These are phyloP conservation scores for Palloptera scutellata DNA, from an alignment of 2,888 invertebrate genomes.

Conservation along the genomic window DNA sequence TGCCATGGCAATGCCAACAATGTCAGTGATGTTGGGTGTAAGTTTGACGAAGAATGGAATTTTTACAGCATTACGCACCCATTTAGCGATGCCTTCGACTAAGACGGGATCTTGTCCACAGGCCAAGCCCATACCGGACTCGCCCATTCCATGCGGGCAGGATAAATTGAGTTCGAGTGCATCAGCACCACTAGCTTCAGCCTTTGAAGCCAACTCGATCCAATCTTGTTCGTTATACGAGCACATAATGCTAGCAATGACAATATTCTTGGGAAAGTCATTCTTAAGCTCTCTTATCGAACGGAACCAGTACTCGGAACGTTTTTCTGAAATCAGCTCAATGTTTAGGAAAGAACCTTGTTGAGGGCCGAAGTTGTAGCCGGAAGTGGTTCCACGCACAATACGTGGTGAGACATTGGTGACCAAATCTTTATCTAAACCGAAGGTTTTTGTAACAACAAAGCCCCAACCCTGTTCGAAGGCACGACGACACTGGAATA, in stretches of 20 bases:
- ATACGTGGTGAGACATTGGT: conserved; percentile 98
- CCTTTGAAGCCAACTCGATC: conserved; percentile 79
- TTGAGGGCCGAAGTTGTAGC: conserved; percentile 92
- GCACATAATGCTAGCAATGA: conserved; percentile 97
- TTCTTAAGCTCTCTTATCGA: conserved; percentile 87
- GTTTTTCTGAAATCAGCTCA: conserved; percentile 97
- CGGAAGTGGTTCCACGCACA: conserved; percentile 90
- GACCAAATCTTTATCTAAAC: conserved; percentile 93
- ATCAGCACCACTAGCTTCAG: conserved; percentile 88
- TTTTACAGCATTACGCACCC: conserved; percentile 86
- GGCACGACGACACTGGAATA: conserved; percentile 76
- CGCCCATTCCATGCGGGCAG: conserved; percentile 99
- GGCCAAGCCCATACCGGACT: conserved; percentile 97
- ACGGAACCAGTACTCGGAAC: conserved; percentile 90
- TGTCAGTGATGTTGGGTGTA: conserved; percentile 97
- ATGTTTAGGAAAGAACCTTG: conserved; percentile 97
- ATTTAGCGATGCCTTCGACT: conserved; percentile 87
- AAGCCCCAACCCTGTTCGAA: conserved; percentile 98
- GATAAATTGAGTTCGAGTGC: conserved; percentile 95
- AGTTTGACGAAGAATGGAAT: conserved; percentile 98
- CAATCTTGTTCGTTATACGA: conserved; percentile 87
- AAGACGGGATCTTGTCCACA: conserved; percentile 94
- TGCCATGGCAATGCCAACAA: conserved; percentile 86
- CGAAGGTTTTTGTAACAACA: conserved; percentile 96
- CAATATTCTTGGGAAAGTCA: conserved; percentile 90